phyloP scores from a whole-genome alignment of 2,113 vertebrate species.

The Tursiops truncatus region DNA sequence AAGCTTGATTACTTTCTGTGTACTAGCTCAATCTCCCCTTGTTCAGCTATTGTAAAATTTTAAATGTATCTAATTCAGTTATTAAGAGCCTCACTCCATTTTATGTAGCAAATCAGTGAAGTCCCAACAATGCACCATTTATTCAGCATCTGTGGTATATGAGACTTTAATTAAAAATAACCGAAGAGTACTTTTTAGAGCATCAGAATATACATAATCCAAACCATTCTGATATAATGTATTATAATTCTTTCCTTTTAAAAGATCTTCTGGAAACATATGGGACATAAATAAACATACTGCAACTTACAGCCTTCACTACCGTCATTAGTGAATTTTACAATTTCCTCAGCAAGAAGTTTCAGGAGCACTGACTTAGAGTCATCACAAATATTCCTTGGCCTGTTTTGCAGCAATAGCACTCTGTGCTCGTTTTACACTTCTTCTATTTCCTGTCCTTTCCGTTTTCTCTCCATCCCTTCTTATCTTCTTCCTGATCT shows the following conservation, averaged over 20 bases:
- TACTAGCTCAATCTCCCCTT: neutral
- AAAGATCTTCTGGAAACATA: constrained; percentile 2
- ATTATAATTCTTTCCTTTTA: constrained; percentile 19
- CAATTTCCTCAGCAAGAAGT: neutral
- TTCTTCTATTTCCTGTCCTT: constrained; percentile 37
- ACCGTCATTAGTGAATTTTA: neutral
- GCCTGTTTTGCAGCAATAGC: neutral
- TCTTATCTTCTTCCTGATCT: constrained; percentile 40
- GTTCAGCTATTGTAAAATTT: neutral
- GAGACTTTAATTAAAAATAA: neutral
- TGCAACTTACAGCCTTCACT: neutral
- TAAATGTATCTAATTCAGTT: neutral
- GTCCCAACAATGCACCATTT: neutral
- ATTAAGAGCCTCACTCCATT: neutral
- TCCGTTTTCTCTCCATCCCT: neutral
- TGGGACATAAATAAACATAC: neutral
- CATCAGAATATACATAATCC: neutral
- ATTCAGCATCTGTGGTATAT: neutral
- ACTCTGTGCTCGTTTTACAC: neutral
- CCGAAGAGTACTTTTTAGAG: neutral
- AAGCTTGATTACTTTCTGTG: constrained; percentile 5
- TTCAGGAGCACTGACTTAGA: neutral
- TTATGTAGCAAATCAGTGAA: neutral
- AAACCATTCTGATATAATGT: constrained; percentile 25
- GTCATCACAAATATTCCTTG: neutral